Evolutionary conservation across 2,113 vertebrate genomes (phyloP), one percentile per base, ranked within the genome.

Genomic region (Xerus inauris): DNA sequence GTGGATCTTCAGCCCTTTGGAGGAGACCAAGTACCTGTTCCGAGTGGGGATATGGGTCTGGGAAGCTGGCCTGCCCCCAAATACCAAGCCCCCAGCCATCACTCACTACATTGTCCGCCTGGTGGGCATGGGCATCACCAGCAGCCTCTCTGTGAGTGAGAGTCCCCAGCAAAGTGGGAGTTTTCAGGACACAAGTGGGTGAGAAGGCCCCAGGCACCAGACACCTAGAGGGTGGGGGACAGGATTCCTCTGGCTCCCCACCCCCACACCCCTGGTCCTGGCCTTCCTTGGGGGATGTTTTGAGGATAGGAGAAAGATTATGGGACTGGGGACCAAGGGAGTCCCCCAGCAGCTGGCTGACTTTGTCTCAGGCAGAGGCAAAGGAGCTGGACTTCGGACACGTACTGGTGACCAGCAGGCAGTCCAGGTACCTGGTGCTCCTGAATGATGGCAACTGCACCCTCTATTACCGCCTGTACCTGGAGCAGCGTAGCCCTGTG

Each of bases 1-100:
- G 0, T 99, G 99, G 99, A 98, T 98, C 81, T 99, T 99, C 98
- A 98, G 97, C 64, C 99, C 99, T 30, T 59, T 97, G 89, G 98
- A 98, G 85, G 97, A 99, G 93, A 98, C 90, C 96, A 98, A 98
- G 77, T 99, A 99, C 94, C 97, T 98, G 47, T 96, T 99, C 94
- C 98, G 90, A 96, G 98, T 99, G 13, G 91, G 85, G 51, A 98
- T 99, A 73, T 98, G 89, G 38, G 98, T 99, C 94, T 99, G 98
- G 98, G 98, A 97, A 97, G 98, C 98, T 8, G 91, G 94, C 71
- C 91, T 95, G 77, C 88, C 49, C 32, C 94, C 95, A 14, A 89
- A 79, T 22, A 5, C 82, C 0, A 6, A 71, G 35, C 77, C 96
- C 10, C 30, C 92, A 0, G 32, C 97, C 69, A 98, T 96, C 73